Evolutionary conservation across 2,888 invertebrate genomes (phyloP), one percentile per base, ranked within the genome.

Genomic region (Phyto melanocephala): DNA sequence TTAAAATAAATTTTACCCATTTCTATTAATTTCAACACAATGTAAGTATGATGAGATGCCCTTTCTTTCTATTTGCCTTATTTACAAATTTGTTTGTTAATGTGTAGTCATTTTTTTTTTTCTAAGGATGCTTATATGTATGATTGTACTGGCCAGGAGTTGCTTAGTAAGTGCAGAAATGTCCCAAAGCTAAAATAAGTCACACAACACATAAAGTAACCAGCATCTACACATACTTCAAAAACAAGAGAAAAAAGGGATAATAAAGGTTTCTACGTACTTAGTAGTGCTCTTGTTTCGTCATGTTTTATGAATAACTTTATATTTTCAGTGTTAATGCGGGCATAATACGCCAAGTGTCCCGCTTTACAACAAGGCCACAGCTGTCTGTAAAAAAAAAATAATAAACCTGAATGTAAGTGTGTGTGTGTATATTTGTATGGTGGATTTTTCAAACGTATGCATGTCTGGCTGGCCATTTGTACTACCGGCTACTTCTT

Each of bases 31-130:
- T 76, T 78, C 40, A 77, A 63, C 72, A 76, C 70, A 81, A 72
- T 72, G 56, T 24, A 13, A 65, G 52, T 72, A 42, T 71, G 47
- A 62, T 80, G 52, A 28, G 76, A 60, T 50, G 33, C 42, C 28
- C 6, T 33, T 65, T 71, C 74, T 50, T 20, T 17, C 22, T 45
- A 8, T 52, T 54, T 67, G 56, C 42, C 67, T 72, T 58, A 63
- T 56, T 67, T 71, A 35, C 45, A 62, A 87, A 87, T 87, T 87
- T 87, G 86, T 88, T 88, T 88, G 88, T 88, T 88, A 89, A 89
- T 88, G 87, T 87, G 86, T 84, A 86, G 52, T 35, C 8, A 28
- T 56, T 54, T 70, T 60, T 60, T 65, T 68, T 45, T 63, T 58
- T 60, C 13, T 40, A 24, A 60, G 40, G 68, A 68, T 47, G 13